These are phyloP conservation scores for Chaetodon auriga DNA, from an alignment of 2,113 vertebrate species.

Conservation along the genomic window DNA sequence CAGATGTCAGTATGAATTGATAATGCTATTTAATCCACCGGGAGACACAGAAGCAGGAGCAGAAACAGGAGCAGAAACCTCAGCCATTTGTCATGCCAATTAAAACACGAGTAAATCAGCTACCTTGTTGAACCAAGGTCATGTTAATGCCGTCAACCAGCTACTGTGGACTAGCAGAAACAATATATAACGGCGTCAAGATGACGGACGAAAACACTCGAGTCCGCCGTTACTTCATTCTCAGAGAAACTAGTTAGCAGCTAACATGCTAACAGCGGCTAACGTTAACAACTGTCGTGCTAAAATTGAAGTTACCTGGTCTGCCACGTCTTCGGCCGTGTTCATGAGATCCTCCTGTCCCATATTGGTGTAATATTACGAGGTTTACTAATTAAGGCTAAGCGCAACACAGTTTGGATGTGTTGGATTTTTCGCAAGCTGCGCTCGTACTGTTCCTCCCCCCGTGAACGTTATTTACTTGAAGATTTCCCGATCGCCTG, in stretches of 20 bases:
- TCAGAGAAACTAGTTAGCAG: conserved; percentile 52
- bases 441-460: conserved; percentile 35
- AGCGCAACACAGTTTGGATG: conserved; percentile 2
- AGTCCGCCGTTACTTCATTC: conserved; percentile 18
- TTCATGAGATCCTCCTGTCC: conserved; percentile 87
- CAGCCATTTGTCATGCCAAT: neutral
- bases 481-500: conserved; percentile 66
- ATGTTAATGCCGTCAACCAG: accelerated
- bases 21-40: conserved; percentile 2
- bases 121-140: accelerated
- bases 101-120: neutral
- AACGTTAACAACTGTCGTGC: conserved; percentile 42
- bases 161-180: neutral
- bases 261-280: conserved; percentile 67
- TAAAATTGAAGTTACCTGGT: conserved; percentile 81
- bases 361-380: conserved; percentile 69
- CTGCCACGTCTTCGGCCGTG: conserved; percentile 87
- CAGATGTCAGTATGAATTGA: neutral
- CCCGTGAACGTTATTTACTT: conserved; percentile 69
- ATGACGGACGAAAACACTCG: neutral
- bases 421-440: conserved; percentile 22
- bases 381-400: conserved; percentile 17
- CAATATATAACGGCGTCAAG: neutral
- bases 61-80: conserved; percentile 11
- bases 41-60: conserved; percentile 44